Evolutionary conservation across 2,888 invertebrate genomes (phyloP).

Genomic region (Rapana venosa): DNA sequence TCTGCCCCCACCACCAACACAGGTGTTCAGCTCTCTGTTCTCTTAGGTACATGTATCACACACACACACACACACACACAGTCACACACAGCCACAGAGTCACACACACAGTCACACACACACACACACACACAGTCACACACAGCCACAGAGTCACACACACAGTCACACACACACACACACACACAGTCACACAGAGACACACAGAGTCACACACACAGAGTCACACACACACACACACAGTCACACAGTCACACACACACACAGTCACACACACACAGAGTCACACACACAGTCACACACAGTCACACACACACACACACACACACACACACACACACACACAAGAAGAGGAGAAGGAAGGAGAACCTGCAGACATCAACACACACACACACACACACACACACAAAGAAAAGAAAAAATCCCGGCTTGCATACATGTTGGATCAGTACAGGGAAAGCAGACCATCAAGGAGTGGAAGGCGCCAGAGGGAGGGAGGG

Average conservation of each 20-base stretch:
- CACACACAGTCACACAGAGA: background rate
- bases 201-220: background rate
- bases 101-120: too few relatives aligned
- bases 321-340: constrained; percentile 13
- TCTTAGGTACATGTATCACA: background rate
- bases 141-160: background rate
- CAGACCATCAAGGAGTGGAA: too few relatives aligned
- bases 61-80: background rate
- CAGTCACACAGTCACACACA: background rate
- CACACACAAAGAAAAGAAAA: too few relatives aligned
- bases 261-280: background rate
- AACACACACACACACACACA: too few relatives aligned
- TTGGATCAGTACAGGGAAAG: too few relatives aligned
- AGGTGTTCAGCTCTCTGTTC: background rate
- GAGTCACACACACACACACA: background rate
- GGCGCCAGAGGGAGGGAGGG: too few relatives aligned
- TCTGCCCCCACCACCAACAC: too few relatives aligned
- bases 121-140: constrained; percentile 9
- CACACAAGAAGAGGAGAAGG: too few relatives aligned
- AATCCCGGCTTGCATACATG: too few relatives aligned
- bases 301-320: background rate
- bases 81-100: too few relatives aligned
- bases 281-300: background rate
- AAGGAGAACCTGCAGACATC: too few relatives aligned
- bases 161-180: constrained; percentile 15